Conservation (phyloP, 1,140 invertebrate species). For the Cylas formicarius region DNA sequence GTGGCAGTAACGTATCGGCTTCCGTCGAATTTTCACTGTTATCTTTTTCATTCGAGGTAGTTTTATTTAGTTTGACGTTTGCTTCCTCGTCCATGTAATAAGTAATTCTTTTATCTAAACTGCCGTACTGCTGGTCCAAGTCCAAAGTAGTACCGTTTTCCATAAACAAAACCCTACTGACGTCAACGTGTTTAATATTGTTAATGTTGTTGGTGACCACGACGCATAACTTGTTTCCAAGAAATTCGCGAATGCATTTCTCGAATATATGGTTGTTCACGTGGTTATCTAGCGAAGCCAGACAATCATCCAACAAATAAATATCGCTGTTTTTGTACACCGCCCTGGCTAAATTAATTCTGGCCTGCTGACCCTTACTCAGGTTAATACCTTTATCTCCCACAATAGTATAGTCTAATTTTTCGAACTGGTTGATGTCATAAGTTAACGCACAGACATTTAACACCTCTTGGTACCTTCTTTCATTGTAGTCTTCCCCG, state of each 20-base stretch:
- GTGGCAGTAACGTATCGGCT: not conserved
- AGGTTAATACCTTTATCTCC: slow-evolving; percentile 75
- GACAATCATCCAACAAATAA: slow-evolving; percentile 77
- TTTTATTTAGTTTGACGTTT: not conserved
- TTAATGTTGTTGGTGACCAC: slow-evolving; percentile 85
- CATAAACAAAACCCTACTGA: slow-evolving; percentile 8
- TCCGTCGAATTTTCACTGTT: not conserved
- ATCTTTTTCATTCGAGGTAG: not conserved
- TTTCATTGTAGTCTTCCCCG: slow-evolving; percentile 40
- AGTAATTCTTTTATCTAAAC: slow-evolving; percentile 16
- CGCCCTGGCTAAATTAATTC: slow-evolving; percentile 79
- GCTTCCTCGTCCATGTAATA: slow-evolving; percentile 16
- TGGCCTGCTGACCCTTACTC: slow-evolving; percentile 85
- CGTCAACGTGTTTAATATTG: slow-evolving; percentile 51
- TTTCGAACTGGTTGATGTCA: slow-evolving; percentile 61
- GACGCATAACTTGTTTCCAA: slow-evolving; percentile 65
- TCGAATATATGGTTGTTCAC: slow-evolving; percentile 64
- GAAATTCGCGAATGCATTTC: slow-evolving; percentile 59
- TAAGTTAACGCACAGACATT: slow-evolving; percentile 54
- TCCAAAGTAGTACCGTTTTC: slow-evolving; percentile 18
- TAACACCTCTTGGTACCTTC: slow-evolving; percentile 58
- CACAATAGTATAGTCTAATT: slow-evolving; percentile 69
- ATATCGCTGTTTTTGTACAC: slow-evolving; percentile 71
- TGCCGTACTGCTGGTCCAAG: slow-evolving; percentile 7
- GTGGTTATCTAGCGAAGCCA: slow-evolving; percentile 69